These are phyloP conservation scores for Scaptomyza reducta DNA, from an alignment of 2,888 invertebrate species.

Conservation along the genomic window DNA sequence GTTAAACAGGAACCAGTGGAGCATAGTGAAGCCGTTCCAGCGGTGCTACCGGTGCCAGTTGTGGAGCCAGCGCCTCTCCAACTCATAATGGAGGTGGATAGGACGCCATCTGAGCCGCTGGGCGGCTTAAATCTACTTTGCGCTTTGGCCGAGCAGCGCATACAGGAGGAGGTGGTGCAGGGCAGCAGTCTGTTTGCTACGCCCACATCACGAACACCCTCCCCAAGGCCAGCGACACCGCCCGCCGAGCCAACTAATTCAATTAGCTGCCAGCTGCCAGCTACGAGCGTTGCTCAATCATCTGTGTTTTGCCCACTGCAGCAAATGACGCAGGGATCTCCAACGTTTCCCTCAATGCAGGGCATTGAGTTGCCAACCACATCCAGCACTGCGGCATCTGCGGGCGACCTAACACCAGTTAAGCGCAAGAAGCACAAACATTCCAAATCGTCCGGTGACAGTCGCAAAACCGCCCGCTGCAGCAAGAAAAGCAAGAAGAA, in stretches of 20 bases:
- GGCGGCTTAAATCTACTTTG: constrained; percentile 91
- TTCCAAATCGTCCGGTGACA: constrained; percentile 78
- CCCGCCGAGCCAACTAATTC: constrained; percentile 17
- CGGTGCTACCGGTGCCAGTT: constrained; percentile 6
- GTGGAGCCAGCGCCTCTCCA: constrained; percentile 21
- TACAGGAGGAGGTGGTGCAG: constrained; percentile 87
- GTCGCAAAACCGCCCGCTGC: constrained; percentile 76
- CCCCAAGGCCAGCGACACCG: constrained; percentile 40
- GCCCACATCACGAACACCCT: constrained; percentile 64
- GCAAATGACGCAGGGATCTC: constrained; percentile 39
- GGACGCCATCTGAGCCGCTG: constrained; percentile 81
- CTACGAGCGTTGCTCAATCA: background rate
- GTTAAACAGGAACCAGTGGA: constrained; percentile 83
- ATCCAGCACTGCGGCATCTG: constrained; percentile 27
- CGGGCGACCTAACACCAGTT: constrained; percentile 40
- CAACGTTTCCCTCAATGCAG: constrained; percentile 78
- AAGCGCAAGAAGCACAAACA: constrained; percentile 85
- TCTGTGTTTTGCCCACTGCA: constrained; percentile 37
- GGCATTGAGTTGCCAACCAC: constrained; percentile 79
- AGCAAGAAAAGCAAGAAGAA: constrained; percentile 84
- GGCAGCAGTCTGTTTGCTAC: constrained; percentile 71
- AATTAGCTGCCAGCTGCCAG: constrained; percentile 9
- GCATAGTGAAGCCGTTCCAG: constrained; percentile 42
- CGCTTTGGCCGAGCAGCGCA: constrained; percentile 93
- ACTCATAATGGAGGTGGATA: constrained; percentile 38